Conservation (phyloP, 2,113 vertebrate species). For the Podiceps cristatus region DNA sequence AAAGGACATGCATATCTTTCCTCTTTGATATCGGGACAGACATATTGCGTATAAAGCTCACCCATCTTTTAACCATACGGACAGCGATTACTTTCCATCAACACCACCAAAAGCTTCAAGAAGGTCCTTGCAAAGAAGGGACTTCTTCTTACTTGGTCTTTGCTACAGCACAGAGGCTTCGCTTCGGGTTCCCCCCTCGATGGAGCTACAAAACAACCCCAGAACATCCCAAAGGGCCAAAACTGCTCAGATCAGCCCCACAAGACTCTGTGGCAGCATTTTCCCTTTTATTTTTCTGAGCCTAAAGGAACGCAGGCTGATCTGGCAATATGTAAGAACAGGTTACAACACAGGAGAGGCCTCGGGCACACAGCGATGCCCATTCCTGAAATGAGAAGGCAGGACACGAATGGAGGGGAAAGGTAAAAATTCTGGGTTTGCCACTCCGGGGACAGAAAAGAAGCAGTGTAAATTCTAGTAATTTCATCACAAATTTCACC, state of each 20-base stretch:
- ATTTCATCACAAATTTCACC: not conserved
- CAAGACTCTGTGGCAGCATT: rapidly evolving
- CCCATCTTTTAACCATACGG: not conserved
- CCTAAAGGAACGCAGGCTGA: not conserved
- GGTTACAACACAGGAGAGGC: not conserved
- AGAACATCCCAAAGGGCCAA: not conserved
- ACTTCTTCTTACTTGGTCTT: not conserved
- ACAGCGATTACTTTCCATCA: not conserved
- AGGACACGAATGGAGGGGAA: not conserved
- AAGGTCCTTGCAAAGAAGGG: not conserved
- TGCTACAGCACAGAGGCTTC: not conserved
- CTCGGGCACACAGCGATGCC: rapidly evolving
- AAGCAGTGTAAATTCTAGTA: rapidly evolving
- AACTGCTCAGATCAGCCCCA: not conserved
- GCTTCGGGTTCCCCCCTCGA: rapidly evolving
- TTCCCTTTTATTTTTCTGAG: not conserved
- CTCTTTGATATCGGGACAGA: not conserved
- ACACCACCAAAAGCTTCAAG: not conserved
- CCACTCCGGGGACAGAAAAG: not conserved
- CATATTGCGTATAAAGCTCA: not conserved
- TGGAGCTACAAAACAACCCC: not conserved
- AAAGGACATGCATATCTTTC: not conserved
- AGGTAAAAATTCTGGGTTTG: not conserved
- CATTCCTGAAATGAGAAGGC: not conserved
- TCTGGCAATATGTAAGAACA: rapidly evolving